A percentile compares a stretch with the other conserved stretches of the same genome.
phyloP scores from a whole-genome alignment of 2,888 invertebrate species.

The Tetrapedia diversipes region DNA sequence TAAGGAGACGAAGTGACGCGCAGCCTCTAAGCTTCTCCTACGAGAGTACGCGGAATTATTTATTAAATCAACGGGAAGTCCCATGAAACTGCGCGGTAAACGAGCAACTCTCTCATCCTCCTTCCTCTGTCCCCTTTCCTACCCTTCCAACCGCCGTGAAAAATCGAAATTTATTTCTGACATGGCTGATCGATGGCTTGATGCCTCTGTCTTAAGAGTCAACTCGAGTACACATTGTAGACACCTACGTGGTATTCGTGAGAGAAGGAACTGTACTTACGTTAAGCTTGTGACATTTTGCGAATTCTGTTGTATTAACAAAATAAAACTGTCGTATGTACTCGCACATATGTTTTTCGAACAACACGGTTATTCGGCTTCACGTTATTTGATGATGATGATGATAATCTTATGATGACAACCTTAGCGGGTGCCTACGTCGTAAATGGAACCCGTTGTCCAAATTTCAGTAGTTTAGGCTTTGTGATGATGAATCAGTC shows the following conservation, averaged over 20 bases:
- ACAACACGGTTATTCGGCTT: too few species aligned
- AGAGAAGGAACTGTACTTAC: not conserved
- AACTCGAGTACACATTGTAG: not conserved
- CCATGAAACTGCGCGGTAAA: slow-evolving; percentile 10
- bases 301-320: too few species aligned
- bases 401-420: too few species aligned
- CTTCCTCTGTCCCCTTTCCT: not conserved
- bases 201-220: not conserved
- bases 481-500: too few species aligned
- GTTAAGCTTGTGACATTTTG: not conserved
- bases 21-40: slow-evolving; percentile 26
- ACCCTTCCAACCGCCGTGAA: not conserved
- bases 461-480: too few species aligned
- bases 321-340: too few species aligned
- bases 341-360: too few species aligned
- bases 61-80: slow-evolving; percentile 30
- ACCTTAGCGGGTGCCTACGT: too few species aligned
- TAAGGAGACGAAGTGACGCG: slow-evolving; percentile 26
- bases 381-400: too few species aligned
- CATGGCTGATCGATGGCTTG: slow-evolving; percentile 17
- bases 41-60: slow-evolving; percentile 30
- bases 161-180: slow-evolving; percentile 33
- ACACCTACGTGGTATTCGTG: not conserved
- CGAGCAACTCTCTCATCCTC: not conserved
- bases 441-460: too few species aligned